Base-by-base conservation (phyloP, 2,797 vertebrate species). In the Pseudotriccus pelzelni region DNA sequence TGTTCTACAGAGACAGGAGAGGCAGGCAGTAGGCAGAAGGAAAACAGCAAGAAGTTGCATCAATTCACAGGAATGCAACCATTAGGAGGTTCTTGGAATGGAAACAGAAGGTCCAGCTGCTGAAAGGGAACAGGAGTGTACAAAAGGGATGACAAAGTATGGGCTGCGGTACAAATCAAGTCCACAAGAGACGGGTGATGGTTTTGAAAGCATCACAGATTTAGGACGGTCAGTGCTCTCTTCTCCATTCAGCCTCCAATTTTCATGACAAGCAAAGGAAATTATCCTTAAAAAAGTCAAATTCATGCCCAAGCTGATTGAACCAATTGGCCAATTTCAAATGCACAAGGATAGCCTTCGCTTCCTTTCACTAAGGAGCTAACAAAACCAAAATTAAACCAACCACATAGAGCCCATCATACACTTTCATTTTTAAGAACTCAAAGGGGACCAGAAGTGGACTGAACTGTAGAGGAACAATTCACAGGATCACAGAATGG, bases 41-140 rank as follows among this genome's bases (percentile, higher is more conserved):
- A 84, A 81, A 84, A 60, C 6, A 87, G 25, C 49, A 79, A 64
- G 43, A 46, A 53, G 8, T 4, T 83, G 23, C 59, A 27, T 1
- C 39, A 43, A 21, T 47, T 59, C 22, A 87, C 44, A 80, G 34
- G 32, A 60, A 58, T 2, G 1, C 22, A 76, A 21, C 7, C 18
- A 37, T 19, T 32, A 63, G 27, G 34, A 81, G 34, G 30, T 49
- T 41, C 13, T 52, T 30, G 18, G 24, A 63, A 55, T 10, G 17
- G 20, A 92, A 87, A 59, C 0, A 1, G 21, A 70, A 88, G 32
- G 67, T 56, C 13, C 2, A 22, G 11, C 41, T 70, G 30, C 52
- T 5, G 2, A 92, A 83, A 39, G 3, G 18, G 9, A 90, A 77
- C 5, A 2, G 0, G 4, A 11, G 2, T 2, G 2, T 10, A 70